phyloP scores from a whole-genome alignment of 2,797 vertebrate genomes.

The Limosa lapponica region DNA sequence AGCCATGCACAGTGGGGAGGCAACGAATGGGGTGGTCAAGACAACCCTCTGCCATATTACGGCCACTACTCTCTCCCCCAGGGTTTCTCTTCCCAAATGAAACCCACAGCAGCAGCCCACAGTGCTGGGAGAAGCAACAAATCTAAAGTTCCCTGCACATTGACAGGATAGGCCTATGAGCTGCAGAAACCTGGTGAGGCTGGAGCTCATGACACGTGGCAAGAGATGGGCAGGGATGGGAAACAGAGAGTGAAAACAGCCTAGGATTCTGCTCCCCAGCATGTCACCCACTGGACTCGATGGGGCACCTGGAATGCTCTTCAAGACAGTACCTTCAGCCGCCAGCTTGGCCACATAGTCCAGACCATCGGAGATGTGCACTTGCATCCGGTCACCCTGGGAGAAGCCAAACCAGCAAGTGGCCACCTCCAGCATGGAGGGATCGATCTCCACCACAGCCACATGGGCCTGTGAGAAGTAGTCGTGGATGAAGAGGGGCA shows the following conservation, averaged over 20 bases:
- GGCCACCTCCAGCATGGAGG: constrained; percentile 88
- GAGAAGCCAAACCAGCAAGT: constrained; percentile 89
- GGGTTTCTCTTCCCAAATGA: background rate
- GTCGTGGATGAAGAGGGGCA: constrained; percentile 92
- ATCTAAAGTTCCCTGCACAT: background rate
- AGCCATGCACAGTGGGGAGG: fast-evolving
- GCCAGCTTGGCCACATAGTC: constrained; percentile 71
- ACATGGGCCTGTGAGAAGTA: constrained; percentile 82
- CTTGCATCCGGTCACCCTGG: constrained; percentile 83
- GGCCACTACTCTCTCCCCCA: background rate
- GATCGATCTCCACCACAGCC: constrained; percentile 91
- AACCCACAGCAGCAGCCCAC: background rate
- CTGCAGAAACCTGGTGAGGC: background rate
- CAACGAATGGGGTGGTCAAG: background rate
- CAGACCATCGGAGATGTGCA: constrained; percentile 80
- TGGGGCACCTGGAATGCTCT: background rate
- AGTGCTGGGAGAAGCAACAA: background rate
- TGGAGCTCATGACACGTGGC: background rate
- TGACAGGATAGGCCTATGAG: background rate
- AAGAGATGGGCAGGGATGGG: background rate
- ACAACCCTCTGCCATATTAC: background rate
- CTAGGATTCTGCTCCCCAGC: background rate
- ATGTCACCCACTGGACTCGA: constrained; percentile 40
- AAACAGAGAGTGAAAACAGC: background rate
- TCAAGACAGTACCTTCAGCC: constrained; percentile 45